Evolutionary conservation across 2,888 invertebrate genomes (phyloP).

Genomic region (Orthosia gothica): DNA sequence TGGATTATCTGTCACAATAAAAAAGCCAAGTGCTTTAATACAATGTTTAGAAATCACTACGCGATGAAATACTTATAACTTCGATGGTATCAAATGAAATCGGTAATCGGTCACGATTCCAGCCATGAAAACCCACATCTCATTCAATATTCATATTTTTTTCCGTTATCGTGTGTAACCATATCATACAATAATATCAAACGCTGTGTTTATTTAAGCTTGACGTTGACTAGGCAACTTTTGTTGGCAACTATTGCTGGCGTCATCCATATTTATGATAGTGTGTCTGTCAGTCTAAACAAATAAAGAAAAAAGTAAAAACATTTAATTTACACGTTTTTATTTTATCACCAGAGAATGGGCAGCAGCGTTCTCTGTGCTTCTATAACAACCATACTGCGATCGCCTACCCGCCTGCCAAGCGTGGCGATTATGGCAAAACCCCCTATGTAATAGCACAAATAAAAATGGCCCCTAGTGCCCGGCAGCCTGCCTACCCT

Average conservation of each 20-base stretch:
- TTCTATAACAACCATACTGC: too few species aligned
- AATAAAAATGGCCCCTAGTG: too few species aligned
- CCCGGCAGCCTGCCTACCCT: too few species aligned
- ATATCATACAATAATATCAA: slow-evolving; percentile 34
- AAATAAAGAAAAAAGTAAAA: too few species aligned
- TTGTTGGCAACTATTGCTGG: background rate
- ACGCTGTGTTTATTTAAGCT: slow-evolving; percentile 26
- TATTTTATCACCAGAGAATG: too few species aligned
- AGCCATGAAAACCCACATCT: slow-evolving; percentile 33
- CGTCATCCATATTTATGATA: background rate
- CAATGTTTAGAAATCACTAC: slow-evolving; percentile 39
- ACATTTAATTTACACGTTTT: too few species aligned
- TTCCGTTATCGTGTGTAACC: slow-evolving; percentile 39
- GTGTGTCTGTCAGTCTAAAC: too few species aligned
- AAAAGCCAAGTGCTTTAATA: background rate
- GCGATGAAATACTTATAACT: slow-evolving; percentile 8
- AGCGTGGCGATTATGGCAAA: too few species aligned
- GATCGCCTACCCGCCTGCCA: too few species aligned
- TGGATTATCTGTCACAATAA: background rate
- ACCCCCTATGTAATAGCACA: too few species aligned
- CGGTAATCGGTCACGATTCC: slow-evolving; percentile 48
- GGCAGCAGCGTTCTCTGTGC: too few species aligned
- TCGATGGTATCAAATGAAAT: slow-evolving; percentile 34
- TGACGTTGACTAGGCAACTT: slow-evolving; percentile 16
- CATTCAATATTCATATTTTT: slow-evolving; percentile 54